Evolutionary conservation across 2,888 invertebrate genomes (phyloP), one percentile per base, ranked within the genome.

Genomic region (Monochamus alternatus): DNA sequence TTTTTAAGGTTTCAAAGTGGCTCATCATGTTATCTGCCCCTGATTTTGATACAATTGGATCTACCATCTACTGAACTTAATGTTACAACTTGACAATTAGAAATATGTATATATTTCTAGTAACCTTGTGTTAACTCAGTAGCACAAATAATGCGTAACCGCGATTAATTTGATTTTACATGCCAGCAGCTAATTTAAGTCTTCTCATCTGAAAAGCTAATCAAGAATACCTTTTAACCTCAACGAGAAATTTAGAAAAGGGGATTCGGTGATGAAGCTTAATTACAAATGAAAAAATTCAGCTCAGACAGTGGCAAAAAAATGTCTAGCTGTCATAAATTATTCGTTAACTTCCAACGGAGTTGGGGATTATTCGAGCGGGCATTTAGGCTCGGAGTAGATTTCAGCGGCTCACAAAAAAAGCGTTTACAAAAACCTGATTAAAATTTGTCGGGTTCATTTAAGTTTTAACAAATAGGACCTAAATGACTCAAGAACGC

Each of bases 251-350:
- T 63, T 43, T 22, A n/a, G 14, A 43, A 38, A 14, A 43, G 43
- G 14, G 14, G 7, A 64, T 47, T 32, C 30, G 44, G 31, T 30
- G n/a, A 12, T 30, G 63, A 63, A 63, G 22, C 9, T 63, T 63
- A 22, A 47, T 47, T 22, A 10, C 31, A 64, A 7, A 47, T 3
- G 10, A 64, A 47, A 51, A 64, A 43, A 47, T 12, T 64, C 14
- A n/a, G 55, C 31, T 64, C 47, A 64, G 47, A 64, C 44, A 22
- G 55, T 52, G 30, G 52, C 52, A 43, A 59, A 68, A 63, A 68
- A 68, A 30, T n/a, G 44, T 68, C 59, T 59, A 14, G 30, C 38
- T 68, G 14, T 58, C 58, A 58, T 67, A 58, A 68, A 59, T 68
- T 58, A 68, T 43, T 68, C 58, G n/a, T 55, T 38, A 14, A 55